Percentiles rank a stretch among this genome's conserved stretches.
phyloP scores from a whole-genome alignment of 2,797 vertebrate species.

The Tenualosa ilisha region DNA sequence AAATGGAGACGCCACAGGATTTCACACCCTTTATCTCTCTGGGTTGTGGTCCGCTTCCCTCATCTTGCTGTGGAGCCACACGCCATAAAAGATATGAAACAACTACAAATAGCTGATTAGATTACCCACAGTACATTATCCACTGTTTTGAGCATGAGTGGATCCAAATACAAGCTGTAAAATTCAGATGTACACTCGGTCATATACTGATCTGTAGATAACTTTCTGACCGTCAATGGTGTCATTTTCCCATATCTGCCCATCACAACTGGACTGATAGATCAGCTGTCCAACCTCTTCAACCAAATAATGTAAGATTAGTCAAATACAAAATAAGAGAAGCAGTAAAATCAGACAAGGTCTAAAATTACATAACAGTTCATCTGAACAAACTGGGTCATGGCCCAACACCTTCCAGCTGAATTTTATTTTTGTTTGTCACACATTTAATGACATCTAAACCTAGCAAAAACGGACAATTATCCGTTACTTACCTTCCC shows the following conservation, averaged over 20 bases:
- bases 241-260: background rate
- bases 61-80: background rate
- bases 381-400: background rate
- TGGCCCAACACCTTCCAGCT: no score
- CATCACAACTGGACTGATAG: background rate
- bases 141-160: background rate
- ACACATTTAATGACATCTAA: background rate
- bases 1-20: background rate
- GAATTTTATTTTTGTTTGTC: background rate
- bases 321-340: background rate
- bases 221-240: background rate
- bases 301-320: background rate
- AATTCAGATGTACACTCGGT: background rate
- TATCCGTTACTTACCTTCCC: constrained; percentile 71
- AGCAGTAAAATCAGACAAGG: background rate
- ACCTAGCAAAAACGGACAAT: background rate
- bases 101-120: background rate
- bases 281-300: background rate
- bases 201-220: background rate
- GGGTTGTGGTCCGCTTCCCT: background rate
- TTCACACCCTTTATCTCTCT: background rate
- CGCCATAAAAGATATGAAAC: no score
- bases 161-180: background rate
- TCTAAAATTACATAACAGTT: background rate
- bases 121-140: background rate